A percentile compares a stretch with the other conserved stretches of the same genome.
Evolutionary conservation across 2,113 vertebrate genomes (phyloP).

Genomic region (Chamaetylas fuelleborni): DNA sequence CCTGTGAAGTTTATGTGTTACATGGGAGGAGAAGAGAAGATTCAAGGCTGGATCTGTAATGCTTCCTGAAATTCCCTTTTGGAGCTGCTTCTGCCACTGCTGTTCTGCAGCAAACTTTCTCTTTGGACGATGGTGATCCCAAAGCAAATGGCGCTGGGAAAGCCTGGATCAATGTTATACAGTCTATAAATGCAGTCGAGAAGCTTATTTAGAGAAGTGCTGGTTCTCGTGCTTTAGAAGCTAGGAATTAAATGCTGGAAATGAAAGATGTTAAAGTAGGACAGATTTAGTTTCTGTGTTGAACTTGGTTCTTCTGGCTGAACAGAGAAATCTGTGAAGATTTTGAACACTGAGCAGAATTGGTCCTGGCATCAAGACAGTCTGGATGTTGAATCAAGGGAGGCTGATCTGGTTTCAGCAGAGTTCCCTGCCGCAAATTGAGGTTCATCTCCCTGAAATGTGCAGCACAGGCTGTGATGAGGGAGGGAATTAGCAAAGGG

Average conservation of each 20-base stretch:
- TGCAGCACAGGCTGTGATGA: neutral
- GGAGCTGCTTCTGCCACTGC: neutral
- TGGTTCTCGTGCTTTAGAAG: neutral
- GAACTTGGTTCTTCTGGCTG: neutral
- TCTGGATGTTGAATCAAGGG: neutral
- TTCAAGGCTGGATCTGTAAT: neutral
- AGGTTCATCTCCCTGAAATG: neutral
- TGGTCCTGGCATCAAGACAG: neutral
- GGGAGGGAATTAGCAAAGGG: neutral
- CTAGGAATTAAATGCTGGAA: conserved; percentile 5
- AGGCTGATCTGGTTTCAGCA: neutral
- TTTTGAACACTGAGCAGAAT: neutral
- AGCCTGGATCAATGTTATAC: neutral
- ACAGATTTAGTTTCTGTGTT: neutral
- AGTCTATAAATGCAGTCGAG: neutral
- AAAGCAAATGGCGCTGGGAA: neutral
- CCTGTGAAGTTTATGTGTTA: neutral
- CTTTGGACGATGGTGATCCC: neutral
- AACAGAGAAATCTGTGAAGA: neutral
- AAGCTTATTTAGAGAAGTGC: neutral
- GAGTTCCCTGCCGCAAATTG: rapidly evolving
- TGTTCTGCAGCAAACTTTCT: neutral
- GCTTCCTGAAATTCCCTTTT: neutral
- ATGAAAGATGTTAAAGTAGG: neutral
- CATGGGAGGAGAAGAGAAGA: neutral